phyloP scores from a whole-genome alignment of 2,113 vertebrate genomes.

The Prietella phreatophila region DNA sequence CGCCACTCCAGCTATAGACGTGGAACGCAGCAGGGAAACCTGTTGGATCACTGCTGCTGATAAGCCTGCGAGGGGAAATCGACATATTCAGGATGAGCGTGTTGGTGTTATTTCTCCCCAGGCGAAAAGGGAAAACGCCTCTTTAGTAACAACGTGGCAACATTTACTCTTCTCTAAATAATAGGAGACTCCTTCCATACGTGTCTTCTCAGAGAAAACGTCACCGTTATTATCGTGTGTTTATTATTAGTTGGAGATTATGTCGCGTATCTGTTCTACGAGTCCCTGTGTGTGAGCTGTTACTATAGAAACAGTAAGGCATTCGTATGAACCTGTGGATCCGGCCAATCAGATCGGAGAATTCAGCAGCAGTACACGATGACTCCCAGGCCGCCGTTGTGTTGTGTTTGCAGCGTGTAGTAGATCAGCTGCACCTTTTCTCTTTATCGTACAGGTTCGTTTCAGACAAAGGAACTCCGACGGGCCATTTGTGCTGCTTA shows the following conservation, averaged over 20 bases:
- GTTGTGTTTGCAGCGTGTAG: not conserved
- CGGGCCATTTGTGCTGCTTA: not conserved
- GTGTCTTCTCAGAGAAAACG: not conserved
- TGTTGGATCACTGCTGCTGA: conserved; percentile 35
- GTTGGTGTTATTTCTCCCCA: not conserved
- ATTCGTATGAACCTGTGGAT: not conserved
- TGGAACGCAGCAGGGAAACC: conserved; percentile 14
- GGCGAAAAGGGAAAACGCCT: not conserved
- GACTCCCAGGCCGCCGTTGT: not conserved
- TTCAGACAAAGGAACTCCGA: not conserved
- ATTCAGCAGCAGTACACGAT: not conserved
- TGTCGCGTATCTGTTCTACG: not conserved
- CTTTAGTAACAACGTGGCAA: not conserved
- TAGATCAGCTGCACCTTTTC: not conserved
- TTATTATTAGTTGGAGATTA: not conserved
- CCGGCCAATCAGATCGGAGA: not conserved
- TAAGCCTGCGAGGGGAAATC: not conserved
- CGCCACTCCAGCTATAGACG: not conserved
- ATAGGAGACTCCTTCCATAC: not conserved
- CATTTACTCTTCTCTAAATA: not conserved
- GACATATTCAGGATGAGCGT: not conserved
- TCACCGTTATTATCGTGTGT: not conserved
- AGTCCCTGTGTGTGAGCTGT: too few species aligned
- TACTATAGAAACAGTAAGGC: not conserved
- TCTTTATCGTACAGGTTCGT: not conserved